Base-by-base conservation (phyloP, 2,888 invertebrate species). In the Phyllotreta striolata region DNA sequence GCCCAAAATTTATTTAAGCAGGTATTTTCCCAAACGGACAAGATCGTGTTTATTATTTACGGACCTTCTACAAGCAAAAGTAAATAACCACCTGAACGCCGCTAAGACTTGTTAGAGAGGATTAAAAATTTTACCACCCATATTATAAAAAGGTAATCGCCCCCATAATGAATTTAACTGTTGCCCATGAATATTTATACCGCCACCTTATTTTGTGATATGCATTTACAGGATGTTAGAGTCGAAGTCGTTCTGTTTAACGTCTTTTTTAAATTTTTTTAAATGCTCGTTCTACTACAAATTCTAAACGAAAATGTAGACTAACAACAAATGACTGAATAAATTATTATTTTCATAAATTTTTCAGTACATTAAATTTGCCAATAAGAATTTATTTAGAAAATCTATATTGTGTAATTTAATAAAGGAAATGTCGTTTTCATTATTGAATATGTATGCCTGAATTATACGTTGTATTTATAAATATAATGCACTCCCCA, bases 111-210 rank as follows among this genome's bases (percentile, higher is more conserved):
- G 24, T 24, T 40, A 47, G 24, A 47, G 40, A 58, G 58, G 58
- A 58, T 58, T 58, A 49, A 47, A 24, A 52, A 9, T 52, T 57
- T 49, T 40, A 56, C 51, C 52, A 57, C 49, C 52, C 62, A 55
- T 55, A 55, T 55, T 46, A 35, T 35, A 51, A 51, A 62, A 51
- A 56, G 57, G 55, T 51, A 63, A 52, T 63, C 62, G 62, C 52
- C 52, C 57, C 52, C 62, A 46, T 63, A 43, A 37, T 37, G 38
- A 52, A 35, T 40, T 40, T 57, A 56, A 57, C 57, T 63, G 62
- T 44, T 43, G 62, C 57, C 52, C 38, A 63, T 63, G 44, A 57
- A 63, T 63, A 63, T 63, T 63, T 46, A 63, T 63, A 14, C 52
- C 58, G 49, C 49, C 49, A 58, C 58, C 40, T 49, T 58, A 58